Conservation (phyloP, 2,888 invertebrate genomes). For the Lycophotia porphyrea region DNA sequence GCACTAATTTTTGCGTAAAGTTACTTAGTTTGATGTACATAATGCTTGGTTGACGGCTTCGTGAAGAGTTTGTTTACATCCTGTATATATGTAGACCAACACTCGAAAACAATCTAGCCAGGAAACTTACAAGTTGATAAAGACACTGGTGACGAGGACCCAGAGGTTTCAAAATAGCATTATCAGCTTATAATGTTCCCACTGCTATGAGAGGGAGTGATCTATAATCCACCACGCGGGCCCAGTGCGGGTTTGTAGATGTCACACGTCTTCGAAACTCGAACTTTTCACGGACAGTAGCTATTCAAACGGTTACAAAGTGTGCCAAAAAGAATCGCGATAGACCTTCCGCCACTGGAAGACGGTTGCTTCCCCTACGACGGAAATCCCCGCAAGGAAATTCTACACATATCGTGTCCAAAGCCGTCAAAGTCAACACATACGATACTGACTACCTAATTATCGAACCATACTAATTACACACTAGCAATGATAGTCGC, state of each 20-base stretch:
- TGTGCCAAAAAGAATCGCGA: not conserved
- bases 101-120: not conserved
- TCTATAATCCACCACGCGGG: not conserved
- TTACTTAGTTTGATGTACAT: too few species aligned
- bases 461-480: slow-evolving; percentile 42
- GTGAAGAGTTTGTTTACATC: too few species aligned
- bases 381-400: slow-evolving; percentile 53
- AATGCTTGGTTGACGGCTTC: too few species aligned
- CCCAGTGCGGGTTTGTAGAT: not conserved
- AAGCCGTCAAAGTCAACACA: slow-evolving; percentile 27
- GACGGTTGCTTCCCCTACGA: slow-evolving; percentile 2
- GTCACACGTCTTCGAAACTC: not conserved
- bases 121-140: not conserved
- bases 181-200: not conserved
- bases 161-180: not conserved
- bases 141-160: not conserved
- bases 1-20: too few species aligned
- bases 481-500: slow-evolving; percentile 34
- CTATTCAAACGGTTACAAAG: not conserved
- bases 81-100: too few species aligned
- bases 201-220: not conserved
- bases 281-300: too few species aligned
- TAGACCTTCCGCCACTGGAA: not conserved
- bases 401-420: slow-evolving; percentile 30
- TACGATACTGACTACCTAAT: slow-evolving; percentile 47